Percentiles rank a stretch among this genome's conserved stretches.
phyloP scores from a whole-genome alignment of 2,797 vertebrate genomes.

The Momotus momota region DNA sequence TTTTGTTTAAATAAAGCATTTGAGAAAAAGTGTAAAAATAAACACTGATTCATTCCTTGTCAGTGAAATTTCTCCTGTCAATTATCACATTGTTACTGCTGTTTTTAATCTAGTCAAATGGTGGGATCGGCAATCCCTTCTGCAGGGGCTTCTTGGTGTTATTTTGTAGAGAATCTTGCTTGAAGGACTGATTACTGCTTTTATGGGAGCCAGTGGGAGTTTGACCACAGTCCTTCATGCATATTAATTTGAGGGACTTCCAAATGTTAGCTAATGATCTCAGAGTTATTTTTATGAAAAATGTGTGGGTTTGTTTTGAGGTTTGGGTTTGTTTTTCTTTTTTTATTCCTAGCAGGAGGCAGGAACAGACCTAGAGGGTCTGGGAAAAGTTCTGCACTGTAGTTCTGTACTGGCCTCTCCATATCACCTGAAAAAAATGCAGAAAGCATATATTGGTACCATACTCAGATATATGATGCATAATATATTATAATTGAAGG shows the following conservation, averaged over 20 bases:
- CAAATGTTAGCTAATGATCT: conserved; percentile 73
- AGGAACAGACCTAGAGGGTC: neutral
- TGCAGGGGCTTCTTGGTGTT: conserved; percentile 71
- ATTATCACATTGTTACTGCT: conserved; percentile 76
- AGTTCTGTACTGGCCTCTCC: neutral
- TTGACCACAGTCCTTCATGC: conserved; percentile 65
- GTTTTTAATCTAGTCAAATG: conserved; percentile 75
- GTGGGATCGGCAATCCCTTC: conserved; percentile 73
- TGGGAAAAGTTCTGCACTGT: neutral
- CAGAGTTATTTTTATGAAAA: conserved; percentile 70
- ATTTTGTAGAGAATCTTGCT: conserved; percentile 70
- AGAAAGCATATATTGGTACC: neutral
- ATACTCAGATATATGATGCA: accelerated
- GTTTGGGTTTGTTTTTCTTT: conserved; percentile 5
- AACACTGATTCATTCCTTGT: conserved; percentile 72
- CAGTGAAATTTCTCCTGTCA: conserved; percentile 74
- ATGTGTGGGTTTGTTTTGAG: conserved; percentile 64
- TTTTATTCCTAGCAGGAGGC: conserved; percentile 18
- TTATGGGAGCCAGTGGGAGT: conserved; percentile 71
- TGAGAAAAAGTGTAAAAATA: conserved; percentile 64
- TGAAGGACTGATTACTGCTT: conserved; percentile 72
- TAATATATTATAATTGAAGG: neutral
- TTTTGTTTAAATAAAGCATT: conserved; percentile 64
- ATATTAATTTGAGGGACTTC: conserved; percentile 74
- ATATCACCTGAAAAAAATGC: neutral